phyloP scores from a whole-genome alignment of 2,113 vertebrate species.

The Colius striatus region DNA sequence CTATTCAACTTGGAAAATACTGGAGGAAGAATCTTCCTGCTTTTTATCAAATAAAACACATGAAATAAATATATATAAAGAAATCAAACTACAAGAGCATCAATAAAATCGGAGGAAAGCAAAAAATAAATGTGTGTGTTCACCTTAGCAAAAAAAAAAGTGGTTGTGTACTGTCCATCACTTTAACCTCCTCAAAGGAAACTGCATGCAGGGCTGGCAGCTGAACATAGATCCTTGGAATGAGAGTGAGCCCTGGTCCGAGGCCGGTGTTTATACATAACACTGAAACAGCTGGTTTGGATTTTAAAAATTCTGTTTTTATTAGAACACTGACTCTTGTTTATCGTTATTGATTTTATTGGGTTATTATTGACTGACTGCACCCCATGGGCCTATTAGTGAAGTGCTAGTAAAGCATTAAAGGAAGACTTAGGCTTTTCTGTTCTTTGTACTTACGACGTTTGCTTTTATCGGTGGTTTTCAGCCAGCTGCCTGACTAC shows the following conservation, averaged over 20 bases:
- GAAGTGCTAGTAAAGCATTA: constrained; percentile 71
- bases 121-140: neutral
- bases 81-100: neutral
- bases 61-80: neutral
- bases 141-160: neutral
- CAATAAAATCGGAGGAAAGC: neutral
- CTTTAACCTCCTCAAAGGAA: neutral
- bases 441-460: constrained; percentile 51
- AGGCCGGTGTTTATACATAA: constrained; percentile 20
- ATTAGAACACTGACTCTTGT: constrained; percentile 74
- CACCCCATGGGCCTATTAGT: constrained; percentile 63
- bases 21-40: neutral
- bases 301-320: constrained; percentile 66
- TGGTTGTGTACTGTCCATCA: neutral
- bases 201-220: neutral
- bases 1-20: neutral
- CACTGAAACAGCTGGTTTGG: constrained; percentile 59
- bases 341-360: constrained; percentile 76
- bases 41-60: neutral
- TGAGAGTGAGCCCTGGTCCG: neutral
- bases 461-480: constrained; percentile 42
- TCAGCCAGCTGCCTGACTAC: constrained; percentile 14
- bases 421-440: constrained; percentile 56
- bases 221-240: fast-evolving
- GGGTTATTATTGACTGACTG: constrained; percentile 73